Evolutionary conservation across 2,797 vertebrate genomes (phyloP).

Genomic region (Sebastes steindachneri): DNA sequence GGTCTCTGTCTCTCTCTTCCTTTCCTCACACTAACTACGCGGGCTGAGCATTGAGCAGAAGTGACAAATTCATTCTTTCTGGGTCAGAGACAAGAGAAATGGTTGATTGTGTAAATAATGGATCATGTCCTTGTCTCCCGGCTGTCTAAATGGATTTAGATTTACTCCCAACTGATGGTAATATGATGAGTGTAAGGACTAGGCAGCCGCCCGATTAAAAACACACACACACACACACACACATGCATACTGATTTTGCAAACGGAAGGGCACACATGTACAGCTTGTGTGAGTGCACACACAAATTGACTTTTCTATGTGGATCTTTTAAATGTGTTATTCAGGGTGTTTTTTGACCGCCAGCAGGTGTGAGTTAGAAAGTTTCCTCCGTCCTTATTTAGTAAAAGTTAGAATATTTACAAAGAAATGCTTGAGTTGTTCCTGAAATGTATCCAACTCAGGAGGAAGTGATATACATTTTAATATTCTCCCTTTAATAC

Average conservation of each 20-base stretch:
- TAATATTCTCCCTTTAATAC: neutral
- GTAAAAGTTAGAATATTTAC: neutral
- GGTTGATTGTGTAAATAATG: constrained; percentile 69
- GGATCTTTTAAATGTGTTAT: neutral
- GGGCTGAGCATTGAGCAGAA: constrained; percentile 28
- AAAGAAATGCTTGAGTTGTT: neutral
- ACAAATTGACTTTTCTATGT: neutral
- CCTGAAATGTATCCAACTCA: neutral
- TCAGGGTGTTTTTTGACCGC: neutral
- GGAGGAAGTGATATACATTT: neutral
- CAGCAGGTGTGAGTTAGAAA: neutral
- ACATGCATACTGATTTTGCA: neutral
- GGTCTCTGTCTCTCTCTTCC: neutral
- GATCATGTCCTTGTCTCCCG: constrained; percentile 55
- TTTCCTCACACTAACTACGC: neutral
- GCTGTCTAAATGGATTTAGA: constrained; percentile 58
- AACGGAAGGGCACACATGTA: neutral
- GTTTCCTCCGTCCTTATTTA: neutral
- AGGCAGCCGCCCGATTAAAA: constrained; percentile 23
- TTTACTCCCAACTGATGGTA: constrained; percentile 37
- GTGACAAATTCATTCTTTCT: constrained; percentile 67
- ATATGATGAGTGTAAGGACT: constrained; percentile 23
- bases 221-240: neutral
- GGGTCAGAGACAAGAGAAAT: constrained; percentile 63
- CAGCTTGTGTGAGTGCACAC: neutral